A percentile compares a stretch with the other conserved stretches of the same genome.
These are phyloP conservation scores for Percopsis omiscomaycus DNA, from an alignment of 2,797 vertebrate genomes.

Conservation along the genomic window DNA sequence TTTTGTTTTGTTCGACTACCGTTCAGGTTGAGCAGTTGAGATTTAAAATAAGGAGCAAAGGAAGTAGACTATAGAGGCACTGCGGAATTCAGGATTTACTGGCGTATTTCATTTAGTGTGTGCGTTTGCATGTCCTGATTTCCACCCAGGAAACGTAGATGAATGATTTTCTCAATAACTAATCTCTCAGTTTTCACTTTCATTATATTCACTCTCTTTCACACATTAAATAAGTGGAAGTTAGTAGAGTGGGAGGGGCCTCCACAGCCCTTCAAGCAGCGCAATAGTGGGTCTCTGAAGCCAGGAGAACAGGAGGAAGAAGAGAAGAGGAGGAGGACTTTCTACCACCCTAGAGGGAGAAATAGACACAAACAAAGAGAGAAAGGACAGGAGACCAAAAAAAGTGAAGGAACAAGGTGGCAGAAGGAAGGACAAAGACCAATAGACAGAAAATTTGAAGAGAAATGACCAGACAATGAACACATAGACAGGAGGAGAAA, in stretches of 20 bases:
- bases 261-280: conserved; percentile 55
- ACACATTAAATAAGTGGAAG: conserved; percentile 15
- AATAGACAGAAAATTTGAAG: conserved; percentile 14
- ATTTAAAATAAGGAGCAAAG: conserved; percentile 8
- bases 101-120: conserved; percentile 5
- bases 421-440: conserved; percentile 5
- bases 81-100: conserved; percentile 11
- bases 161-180: background rate
- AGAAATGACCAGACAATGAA: conserved; percentile 31
- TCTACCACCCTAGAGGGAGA: conserved; percentile 71
- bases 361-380: conserved; percentile 41
- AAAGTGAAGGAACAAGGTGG: conserved; percentile 19
- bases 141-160: conserved; percentile 13
- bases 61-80: conserved; percentile 23
- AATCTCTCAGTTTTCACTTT: background rate
- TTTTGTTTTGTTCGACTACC: background rate
- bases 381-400: background rate
- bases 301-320: conserved; percentile 56
- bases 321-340: conserved; percentile 54
- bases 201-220: background rate
- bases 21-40: conserved; percentile 1
- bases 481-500: conserved; percentile 9
- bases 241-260: conserved; percentile 38
- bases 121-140: conserved; percentile 12
- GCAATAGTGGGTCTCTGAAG: conserved; percentile 69